phyloP scores from a whole-genome alignment of 2,113 vertebrate genomes.

The Hyperoodon ampullatus region DNA sequence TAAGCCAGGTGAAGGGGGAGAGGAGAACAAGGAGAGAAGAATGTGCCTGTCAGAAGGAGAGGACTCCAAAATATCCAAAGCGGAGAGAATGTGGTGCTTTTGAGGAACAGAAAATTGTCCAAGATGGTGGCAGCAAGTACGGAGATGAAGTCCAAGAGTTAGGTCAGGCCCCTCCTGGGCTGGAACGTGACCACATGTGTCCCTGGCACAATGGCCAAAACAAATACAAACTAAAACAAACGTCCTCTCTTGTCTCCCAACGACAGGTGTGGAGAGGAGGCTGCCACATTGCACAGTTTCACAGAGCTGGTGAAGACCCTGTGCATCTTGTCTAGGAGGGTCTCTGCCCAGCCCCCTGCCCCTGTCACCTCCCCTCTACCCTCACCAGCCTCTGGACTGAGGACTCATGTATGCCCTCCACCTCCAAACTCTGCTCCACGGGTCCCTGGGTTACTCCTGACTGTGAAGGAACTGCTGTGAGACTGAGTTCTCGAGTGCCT shows the following conservation, averaged over 20 bases:
- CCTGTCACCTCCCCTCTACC: not conserved
- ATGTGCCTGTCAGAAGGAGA: not conserved
- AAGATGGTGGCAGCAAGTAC: not conserved
- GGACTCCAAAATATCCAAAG: not conserved
- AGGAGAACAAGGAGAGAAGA: not conserved
- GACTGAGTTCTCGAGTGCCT: not conserved
- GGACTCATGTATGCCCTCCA: not conserved
- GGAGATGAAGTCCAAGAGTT: not conserved
- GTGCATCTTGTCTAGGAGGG: not conserved
- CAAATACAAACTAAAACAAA: not conserved
- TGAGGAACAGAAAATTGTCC: not conserved
- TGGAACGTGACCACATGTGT: not conserved
- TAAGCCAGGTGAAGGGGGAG: not conserved
- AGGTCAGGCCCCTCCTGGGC: not conserved
- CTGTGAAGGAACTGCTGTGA: not conserved
- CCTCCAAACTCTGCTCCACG: rapidly evolving
- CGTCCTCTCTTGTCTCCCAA: not conserved
- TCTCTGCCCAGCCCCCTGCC: not conserved
- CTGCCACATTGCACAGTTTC: too few relatives aligned
- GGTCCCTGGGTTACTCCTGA: not conserved
- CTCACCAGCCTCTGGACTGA: not conserved
- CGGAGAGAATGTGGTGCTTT: not conserved
- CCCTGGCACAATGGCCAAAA: not conserved
- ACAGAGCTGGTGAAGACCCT: not conserved
- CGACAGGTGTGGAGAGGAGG: not conserved